Evolutionary conservation across 2,113 vertebrate genomes (phyloP).

Genomic region (Rhinichthys klamathensis): DNA sequence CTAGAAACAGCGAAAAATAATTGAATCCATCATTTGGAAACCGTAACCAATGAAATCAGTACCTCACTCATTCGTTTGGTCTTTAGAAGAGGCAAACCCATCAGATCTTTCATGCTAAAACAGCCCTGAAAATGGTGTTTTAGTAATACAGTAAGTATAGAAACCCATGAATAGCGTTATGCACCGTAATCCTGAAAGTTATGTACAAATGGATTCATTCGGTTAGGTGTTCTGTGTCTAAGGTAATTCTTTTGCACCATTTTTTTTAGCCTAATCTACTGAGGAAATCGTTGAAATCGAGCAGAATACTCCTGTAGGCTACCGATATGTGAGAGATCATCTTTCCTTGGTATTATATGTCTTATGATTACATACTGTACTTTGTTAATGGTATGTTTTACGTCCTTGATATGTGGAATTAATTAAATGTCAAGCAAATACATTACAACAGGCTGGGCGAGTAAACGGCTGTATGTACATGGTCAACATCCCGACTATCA

Average conservation of each 20-base stretch:
- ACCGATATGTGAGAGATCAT: slow-evolving; percentile 32
- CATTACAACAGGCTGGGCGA: slow-evolving; percentile 21
- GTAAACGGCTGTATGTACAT: slow-evolving; percentile 3
- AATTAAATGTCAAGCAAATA: slow-evolving; percentile 38
- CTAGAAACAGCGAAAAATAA: slow-evolving; percentile 12
- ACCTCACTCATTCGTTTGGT: not conserved
- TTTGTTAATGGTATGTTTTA: slow-evolving; percentile 27
- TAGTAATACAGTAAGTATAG: slow-evolving; percentile 41
- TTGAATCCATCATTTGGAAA: slow-evolving; percentile 11
- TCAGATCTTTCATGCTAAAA: not conserved
- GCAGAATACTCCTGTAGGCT: slow-evolving; percentile 52
- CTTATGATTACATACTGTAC: slow-evolving; percentile 22
- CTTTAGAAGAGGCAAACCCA: not conserved
- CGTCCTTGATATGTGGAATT: slow-evolving; percentile 15
- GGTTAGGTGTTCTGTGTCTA: slow-evolving; percentile 32
- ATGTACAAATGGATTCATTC: slow-evolving; percentile 64
- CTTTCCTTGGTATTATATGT: slow-evolving; percentile 12
- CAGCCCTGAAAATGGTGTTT: not conserved
- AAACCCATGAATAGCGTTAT: slow-evolving; percentile 53
- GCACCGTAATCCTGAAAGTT: slow-evolving; percentile 60
- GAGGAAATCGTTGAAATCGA: slow-evolving; percentile 16
- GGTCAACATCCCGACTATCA: not conserved
- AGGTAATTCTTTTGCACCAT: slow-evolving; percentile 47
- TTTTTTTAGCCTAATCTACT: slow-evolving; percentile 37
- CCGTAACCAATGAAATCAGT: not conserved